A percentile compares a stretch with the other conserved stretches of the same genome.
Evolutionary conservation across 2,113 vertebrate species (phyloP).

Genomic region (Ceyx margarethae): DNA sequence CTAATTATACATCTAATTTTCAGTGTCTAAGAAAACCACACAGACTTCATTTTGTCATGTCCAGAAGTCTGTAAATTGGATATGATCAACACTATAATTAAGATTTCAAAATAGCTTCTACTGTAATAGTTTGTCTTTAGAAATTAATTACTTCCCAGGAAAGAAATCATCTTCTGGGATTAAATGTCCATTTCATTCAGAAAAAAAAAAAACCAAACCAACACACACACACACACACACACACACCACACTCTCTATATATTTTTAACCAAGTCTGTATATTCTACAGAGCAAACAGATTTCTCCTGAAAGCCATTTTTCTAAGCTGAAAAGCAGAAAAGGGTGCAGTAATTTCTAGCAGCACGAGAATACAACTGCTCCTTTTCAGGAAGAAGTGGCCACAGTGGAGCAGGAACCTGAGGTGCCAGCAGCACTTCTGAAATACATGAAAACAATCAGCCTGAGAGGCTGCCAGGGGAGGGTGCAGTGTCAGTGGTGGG

Average conservation of each 20-base stretch:
- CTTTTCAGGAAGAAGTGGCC: not conserved
- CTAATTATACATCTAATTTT: not conserved
- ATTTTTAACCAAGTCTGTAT: not conserved
- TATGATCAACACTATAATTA: not conserved
- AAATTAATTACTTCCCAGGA: not conserved
- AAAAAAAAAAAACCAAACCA: accelerated
- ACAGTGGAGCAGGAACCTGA: not conserved
- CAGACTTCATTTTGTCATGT: not conserved
- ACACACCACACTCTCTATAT: not conserved
- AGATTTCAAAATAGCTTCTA: slow-evolving; percentile 4
- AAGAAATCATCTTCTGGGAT: not conserved
- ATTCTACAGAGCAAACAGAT: not conserved
- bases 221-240: not conserved
- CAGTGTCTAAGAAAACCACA: not conserved
- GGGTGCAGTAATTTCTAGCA: not conserved
- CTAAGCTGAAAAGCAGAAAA: not conserved
- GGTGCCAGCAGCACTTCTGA: not conserved
- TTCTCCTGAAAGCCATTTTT: not conserved
- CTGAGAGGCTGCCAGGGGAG: too few relatives aligned
- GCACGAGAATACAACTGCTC: not conserved
- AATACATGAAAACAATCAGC: too few relatives aligned
- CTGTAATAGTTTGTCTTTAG: not conserved
- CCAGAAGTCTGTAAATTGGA: slow-evolving; percentile 23
- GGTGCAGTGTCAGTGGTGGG: too few relatives aligned
- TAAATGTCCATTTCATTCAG: not conserved